Conservation (phyloP, 2,113 vertebrate genomes). For the Myrmecobius fasciatus region DNA sequence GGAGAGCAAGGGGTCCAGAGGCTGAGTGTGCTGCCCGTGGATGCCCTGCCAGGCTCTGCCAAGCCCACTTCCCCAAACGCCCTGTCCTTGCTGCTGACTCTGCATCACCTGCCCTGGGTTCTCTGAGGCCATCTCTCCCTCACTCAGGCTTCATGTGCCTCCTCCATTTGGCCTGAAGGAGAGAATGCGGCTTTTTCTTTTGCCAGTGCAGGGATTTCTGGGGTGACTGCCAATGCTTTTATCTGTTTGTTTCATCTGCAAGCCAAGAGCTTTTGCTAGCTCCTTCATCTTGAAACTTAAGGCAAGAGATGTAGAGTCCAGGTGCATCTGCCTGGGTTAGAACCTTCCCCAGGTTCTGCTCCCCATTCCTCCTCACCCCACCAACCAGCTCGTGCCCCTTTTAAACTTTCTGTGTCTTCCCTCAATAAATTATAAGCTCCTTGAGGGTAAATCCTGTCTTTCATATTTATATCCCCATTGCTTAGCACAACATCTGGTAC, state of each 20-base stretch:
- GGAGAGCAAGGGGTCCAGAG: background rate
- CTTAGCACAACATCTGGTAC: too few species aligned
- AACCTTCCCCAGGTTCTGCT: background rate
- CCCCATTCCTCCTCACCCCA: too few species aligned
- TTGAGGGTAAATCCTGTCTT: too few species aligned
- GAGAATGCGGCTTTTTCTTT: slow-evolving; percentile 49
- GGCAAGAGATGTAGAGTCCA: slow-evolving; percentile 49
- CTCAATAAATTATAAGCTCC: too few species aligned
- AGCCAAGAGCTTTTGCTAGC: slow-evolving; percentile 63
- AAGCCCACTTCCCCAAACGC: background rate
- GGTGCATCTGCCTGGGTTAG: background rate
- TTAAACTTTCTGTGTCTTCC: too few species aligned
- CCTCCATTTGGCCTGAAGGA: slow-evolving; percentile 15
- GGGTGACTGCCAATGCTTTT: slow-evolving; percentile 75
- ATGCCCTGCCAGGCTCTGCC: background rate
- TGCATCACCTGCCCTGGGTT: background rate
- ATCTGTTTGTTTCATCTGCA: slow-evolving; percentile 73
- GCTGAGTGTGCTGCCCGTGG: background rate
- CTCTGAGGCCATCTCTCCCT: background rate
- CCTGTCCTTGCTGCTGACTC: slow-evolving; percentile 51
- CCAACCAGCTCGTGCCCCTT: too few species aligned
- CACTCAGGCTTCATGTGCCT: slow-evolving; percentile 10
- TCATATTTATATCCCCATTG: too few species aligned
- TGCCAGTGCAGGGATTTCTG: slow-evolving; percentile 65
- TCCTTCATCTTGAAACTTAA: slow-evolving; percentile 39